These are phyloP conservation scores for Catamblyrhynchus diadema DNA, from an alignment of 2,797 vertebrate species.

Conservation along the genomic window DNA sequence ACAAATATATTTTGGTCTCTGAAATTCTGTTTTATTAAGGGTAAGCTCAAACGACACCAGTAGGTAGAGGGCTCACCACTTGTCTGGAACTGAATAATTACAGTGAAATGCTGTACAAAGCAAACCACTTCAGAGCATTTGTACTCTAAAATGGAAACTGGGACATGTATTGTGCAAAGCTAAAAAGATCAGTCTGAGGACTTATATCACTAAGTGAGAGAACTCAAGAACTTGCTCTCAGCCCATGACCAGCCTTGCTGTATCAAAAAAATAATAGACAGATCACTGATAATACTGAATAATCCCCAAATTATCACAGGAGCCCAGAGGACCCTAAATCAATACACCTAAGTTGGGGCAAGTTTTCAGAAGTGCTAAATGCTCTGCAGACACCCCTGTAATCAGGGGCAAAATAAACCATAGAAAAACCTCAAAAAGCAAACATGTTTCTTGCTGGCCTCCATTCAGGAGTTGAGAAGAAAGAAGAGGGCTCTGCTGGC, in stretches of 20 bases:
- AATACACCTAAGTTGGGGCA: neutral
- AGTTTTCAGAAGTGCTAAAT: neutral
- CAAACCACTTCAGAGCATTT: neutral
- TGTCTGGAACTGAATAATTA: neutral
- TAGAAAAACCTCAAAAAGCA: neutral
- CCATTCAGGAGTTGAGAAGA: neutral
- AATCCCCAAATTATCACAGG: neutral
- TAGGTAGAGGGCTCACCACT: neutral
- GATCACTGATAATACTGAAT: neutral
- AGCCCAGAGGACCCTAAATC: neutral
- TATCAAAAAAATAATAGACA: neutral
- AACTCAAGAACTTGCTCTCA: neutral
- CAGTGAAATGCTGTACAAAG: neutral
- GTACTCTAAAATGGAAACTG: neutral
- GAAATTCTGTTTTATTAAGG: neutral
- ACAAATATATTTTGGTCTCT: neutral
- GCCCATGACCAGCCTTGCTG: neutral
- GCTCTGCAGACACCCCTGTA: neutral
- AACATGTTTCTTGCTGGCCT: neutral
- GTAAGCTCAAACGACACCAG: neutral
- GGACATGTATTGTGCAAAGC: neutral
- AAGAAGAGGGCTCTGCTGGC: neutral
- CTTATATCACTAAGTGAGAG: neutral
- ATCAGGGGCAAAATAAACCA: neutral
- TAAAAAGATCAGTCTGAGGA: neutral